Evolutionary conservation across 2,888 invertebrate genomes (phyloP), one percentile per base, ranked within the genome.

Genomic region (Campoletis raptor): DNA sequence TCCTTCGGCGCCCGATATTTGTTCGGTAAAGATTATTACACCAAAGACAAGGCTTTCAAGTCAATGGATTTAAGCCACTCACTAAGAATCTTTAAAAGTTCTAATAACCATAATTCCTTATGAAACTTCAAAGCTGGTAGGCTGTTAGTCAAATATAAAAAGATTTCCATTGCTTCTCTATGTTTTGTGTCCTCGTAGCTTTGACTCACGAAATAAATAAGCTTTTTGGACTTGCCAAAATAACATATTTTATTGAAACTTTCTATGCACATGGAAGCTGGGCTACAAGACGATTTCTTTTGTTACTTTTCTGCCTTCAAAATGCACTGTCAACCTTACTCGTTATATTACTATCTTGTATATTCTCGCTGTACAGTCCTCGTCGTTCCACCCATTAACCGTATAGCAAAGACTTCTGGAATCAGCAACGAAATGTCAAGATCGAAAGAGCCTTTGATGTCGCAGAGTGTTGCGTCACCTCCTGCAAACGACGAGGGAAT

Each of bases 401-500:
- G n/a, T 30, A 12, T 30, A 12, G 42, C 77, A 30, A 77, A 45
- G 77, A 64, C 67, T 69, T 37, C 52, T 40, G 52, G 61, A 61
- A 61, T 61, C 21, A 66, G 61, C 57, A 69, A 70, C 69, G 82
- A 81, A 66, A 48, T 76, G 70, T 48, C 45, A 24, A 10, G 45
- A 76, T 24, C 36, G 45, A 54, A 52, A 54, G n/a, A 77, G 42
- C 67, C 82, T 82, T 82, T 82, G 82, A 82, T 82, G 76, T 70
- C 69, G n/a, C 57, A 69, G 57, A 69, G 76, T 69, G 57, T 70
- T 61, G 45, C 21, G 36, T 24, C 8, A 21, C n/a, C 61, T 69
- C 54, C 69, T 61, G 42, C 69, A 61, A 57, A 82, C 74, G 57
- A 69, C 81, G 67, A 82, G 81, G 67, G 81, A 76, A 82, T 82